Conservation (phyloP, 2,888 invertebrate species). For the Entomobrya proxima region DNA sequence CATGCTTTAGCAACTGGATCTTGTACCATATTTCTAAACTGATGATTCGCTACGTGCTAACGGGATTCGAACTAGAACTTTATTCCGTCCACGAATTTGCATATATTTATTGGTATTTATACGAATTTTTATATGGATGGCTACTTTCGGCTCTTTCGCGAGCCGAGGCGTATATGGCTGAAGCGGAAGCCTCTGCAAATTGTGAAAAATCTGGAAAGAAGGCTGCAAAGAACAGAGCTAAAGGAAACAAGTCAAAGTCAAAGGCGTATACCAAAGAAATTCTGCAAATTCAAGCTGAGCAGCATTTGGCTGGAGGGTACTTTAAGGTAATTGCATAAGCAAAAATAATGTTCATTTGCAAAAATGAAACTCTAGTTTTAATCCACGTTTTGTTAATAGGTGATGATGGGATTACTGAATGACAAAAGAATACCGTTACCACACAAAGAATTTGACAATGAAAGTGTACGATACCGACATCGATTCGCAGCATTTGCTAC, state of each 20-base stretch:
- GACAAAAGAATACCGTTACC: constrained; percentile 91
- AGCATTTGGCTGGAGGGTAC: constrained; percentile 96
- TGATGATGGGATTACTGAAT: constrained; percentile 91
- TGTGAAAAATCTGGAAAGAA: constrained; percentile 73
- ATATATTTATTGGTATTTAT: constrained; percentile 85
- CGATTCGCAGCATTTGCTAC: constrained; percentile 93
- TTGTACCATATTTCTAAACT: constrained; percentile 93
- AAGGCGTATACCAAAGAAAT: constrained; percentile 89
- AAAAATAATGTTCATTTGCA: neutral
- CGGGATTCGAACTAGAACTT: constrained; percentile 95
- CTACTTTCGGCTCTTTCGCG: constrained; percentile 92
- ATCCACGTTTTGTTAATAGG: constrained; percentile 79
- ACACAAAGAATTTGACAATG: constrained; percentile 92
- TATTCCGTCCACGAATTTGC: constrained; percentile 97
- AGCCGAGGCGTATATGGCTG: constrained; percentile 89
- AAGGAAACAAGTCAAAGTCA: constrained; percentile 83
- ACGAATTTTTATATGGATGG: constrained; percentile 96
- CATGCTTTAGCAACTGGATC: constrained; percentile 96
- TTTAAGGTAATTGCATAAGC: constrained; percentile 85
- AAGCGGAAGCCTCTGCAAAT: constrained; percentile 76
- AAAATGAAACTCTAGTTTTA: neutral
- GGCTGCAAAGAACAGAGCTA: constrained; percentile 73
- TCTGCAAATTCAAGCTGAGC: constrained; percentile 92
- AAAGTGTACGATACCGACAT: constrained; percentile 95
- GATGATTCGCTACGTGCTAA: constrained; percentile 95